Conservation (phyloP, 2,888 invertebrate species). For the Nomada hirtipes region DNA sequence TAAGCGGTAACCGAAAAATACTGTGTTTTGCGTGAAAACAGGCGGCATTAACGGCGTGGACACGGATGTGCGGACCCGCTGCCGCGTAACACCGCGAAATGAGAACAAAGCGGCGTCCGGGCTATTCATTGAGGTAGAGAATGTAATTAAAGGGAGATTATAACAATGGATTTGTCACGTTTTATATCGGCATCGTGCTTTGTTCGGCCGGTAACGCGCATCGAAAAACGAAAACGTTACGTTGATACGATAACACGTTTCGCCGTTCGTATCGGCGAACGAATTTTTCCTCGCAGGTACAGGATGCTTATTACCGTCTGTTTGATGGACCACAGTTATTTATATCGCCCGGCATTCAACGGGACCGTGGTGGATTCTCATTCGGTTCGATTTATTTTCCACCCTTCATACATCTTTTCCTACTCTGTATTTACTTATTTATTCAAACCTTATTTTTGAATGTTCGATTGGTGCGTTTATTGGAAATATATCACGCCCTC, state of each 20-base stretch:
- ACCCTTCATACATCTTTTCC: neutral
- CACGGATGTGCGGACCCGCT: slow-evolving; percentile 41
- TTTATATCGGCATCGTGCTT: slow-evolving; percentile 39
- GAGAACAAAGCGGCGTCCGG: slow-evolving; percentile 64
- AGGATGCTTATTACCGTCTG: slow-evolving; percentile 16
- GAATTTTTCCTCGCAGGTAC: slow-evolving; percentile 6
- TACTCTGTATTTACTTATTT: too few species aligned
- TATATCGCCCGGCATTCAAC: neutral
- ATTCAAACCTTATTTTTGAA: too few species aligned
- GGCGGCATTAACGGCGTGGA: slow-evolving; percentile 54
- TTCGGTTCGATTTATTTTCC: neutral
- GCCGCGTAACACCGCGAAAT: slow-evolving; percentile 59
- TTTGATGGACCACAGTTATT: slow-evolving; percentile 14
- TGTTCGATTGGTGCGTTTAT: too few species aligned
- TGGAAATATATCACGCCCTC: too few species aligned
- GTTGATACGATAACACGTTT: slow-evolving; percentile 30
- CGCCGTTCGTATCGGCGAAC: neutral
- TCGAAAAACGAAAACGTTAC: slow-evolving; percentile 13
- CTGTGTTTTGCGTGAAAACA: slow-evolving; percentile 51
- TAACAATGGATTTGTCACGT: slow-evolving; percentile 67
- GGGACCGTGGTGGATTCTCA: neutral
- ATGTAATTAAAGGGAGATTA: slow-evolving; percentile 71
- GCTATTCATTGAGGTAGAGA: slow-evolving; percentile 66
- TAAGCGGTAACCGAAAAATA: slow-evolving; percentile 59
- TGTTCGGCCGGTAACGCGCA: slow-evolving; percentile 3